phyloP scores from a whole-genome alignment of 2,113 vertebrate species.

The Mionectes macconnelli region DNA sequence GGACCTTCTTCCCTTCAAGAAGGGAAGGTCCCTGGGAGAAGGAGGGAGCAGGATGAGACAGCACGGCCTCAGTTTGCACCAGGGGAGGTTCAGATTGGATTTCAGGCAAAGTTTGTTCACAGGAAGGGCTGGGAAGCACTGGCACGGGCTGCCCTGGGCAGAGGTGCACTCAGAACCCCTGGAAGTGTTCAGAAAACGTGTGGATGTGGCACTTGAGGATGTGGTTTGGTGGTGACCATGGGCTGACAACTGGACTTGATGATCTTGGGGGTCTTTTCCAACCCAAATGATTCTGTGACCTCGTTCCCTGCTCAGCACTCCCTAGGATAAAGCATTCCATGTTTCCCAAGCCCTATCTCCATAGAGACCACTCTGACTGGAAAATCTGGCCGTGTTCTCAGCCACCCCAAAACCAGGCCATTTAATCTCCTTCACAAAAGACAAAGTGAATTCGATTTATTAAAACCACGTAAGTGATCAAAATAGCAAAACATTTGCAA shows the following conservation, averaged over 20 bases:
- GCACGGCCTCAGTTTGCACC: background rate
- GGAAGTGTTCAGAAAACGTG: rapidly evolving
- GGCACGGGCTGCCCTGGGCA: background rate
- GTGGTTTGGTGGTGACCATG: background rate
- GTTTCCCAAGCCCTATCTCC: background rate
- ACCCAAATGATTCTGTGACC: background rate
- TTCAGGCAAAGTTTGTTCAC: background rate
- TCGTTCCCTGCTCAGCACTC: background rate
- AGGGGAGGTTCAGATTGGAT: background rate
- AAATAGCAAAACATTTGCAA: slow-evolving; percentile 72
- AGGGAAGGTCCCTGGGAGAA: background rate
- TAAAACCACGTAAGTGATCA: slow-evolving; percentile 9
- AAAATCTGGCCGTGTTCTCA: background rate
- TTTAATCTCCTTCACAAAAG: background rate
- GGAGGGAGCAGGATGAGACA: background rate
- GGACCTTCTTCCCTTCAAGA: background rate
- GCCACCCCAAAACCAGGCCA: background rate
- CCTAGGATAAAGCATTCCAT: rapidly evolving
- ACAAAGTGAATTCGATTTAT: slow-evolving; percentile 6
- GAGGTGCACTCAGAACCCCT: background rate
- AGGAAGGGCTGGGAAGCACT: background rate
- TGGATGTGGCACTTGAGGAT: background rate
- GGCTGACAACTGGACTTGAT: background rate
- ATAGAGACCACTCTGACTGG: background rate
- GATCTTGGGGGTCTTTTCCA: background rate